Evolutionary conservation across 2,113 vertebrate species (phyloP), one percentile per base, ranked within the genome.

Genomic region (Aplodontia rufa): DNA sequence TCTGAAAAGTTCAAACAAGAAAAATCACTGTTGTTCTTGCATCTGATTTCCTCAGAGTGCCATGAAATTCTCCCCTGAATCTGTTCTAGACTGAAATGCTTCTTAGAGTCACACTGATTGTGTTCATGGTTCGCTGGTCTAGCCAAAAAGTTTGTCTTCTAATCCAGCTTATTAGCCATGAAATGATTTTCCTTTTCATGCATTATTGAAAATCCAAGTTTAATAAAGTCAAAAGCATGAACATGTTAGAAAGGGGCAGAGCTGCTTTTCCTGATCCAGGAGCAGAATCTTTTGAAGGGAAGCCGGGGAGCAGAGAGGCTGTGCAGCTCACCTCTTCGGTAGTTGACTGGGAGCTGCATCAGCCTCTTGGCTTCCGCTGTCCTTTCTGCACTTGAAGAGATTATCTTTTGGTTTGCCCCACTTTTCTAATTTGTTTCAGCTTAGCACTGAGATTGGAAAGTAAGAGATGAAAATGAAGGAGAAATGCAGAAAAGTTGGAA

Each of bases 181-280:
- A 93, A 97, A 95, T 93, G 66, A 84, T 91, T 86, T 93, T 94
- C 84, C 53, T 97, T 95, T 95, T 96, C 81, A 94, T 97, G 26
- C 85, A 90, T 91, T 96, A 97, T 97, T 94, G 69, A 97, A 94
- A 92, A 30, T 53, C 85, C 47, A 53, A 64, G 85, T 96, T 97
- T 97, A 95, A 97, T 96, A 95, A 95, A 96, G 75, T 58, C 60
- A 58, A 37, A 72, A 14, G 55, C 80, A 58, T 94, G 71, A 93
- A 95, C 94, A 76, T 75, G 24, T 94, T 82, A 87, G 87, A 72
- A 93, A 84, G 17, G 37, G 24, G 32, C 64, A 32, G 53, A 66
- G 32, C 49, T 94, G 49, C 71, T 89, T 93, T 93, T 84, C 9
- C 2, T 53, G 84, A 79, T 30, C 49, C 35, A 8, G 19, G 72